phyloP scores from a whole-genome alignment of 2,888 invertebrate genomes.

The Drosophila macrospina region DNA sequence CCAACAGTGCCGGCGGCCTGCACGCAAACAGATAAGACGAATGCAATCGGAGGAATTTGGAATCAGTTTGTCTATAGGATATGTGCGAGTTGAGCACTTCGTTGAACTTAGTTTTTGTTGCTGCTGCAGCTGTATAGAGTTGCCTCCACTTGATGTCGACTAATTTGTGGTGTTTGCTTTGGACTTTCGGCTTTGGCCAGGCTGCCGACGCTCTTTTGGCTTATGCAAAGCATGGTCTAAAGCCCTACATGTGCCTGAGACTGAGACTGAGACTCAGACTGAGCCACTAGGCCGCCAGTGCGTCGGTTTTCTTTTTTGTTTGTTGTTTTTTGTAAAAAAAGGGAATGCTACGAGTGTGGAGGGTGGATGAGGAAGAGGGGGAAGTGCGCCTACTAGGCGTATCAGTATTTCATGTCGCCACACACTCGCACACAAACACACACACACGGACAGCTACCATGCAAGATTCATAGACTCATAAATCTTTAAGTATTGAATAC shows the following conservation, averaged over 20 bases:
- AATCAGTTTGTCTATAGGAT: slow-evolving; percentile 31
- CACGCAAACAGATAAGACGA: background rate
- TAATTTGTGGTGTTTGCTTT: slow-evolving; percentile 81
- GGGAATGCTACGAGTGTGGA: slow-evolving; percentile 17
- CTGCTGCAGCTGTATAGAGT: slow-evolving; percentile 20
- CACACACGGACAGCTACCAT: slow-evolving; percentile 53
- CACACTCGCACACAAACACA: slow-evolving; percentile 33
- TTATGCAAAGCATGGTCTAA: slow-evolving; percentile 69
- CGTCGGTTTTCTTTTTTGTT: slow-evolving; percentile 47
- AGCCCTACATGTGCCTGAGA: slow-evolving; percentile 63
- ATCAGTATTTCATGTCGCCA: slow-evolving; percentile 73
- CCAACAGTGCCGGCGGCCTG: background rate
- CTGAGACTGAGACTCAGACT: background rate
- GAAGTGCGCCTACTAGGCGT: slow-evolving; percentile 23
- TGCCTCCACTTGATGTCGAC: slow-evolving; percentile 60
- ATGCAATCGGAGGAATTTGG: background rate
- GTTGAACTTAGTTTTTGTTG: slow-evolving; percentile 8
- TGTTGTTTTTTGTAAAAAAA: slow-evolving; percentile 22
- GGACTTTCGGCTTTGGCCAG: slow-evolving; percentile 63
- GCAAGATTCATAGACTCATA: slow-evolving; percentile 81
- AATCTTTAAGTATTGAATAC: slow-evolving; percentile 80
- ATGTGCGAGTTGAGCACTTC: slow-evolving; percentile 16
- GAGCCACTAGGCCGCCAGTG: slow-evolving; percentile 53
- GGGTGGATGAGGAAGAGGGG: no score
- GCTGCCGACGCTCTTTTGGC: slow-evolving; percentile 55